Percentiles rank a stretch among this genome's conserved stretches.
Evolutionary conservation across 2,888 invertebrate genomes (phyloP).

Genomic region (Ophion ellenae): DNA sequence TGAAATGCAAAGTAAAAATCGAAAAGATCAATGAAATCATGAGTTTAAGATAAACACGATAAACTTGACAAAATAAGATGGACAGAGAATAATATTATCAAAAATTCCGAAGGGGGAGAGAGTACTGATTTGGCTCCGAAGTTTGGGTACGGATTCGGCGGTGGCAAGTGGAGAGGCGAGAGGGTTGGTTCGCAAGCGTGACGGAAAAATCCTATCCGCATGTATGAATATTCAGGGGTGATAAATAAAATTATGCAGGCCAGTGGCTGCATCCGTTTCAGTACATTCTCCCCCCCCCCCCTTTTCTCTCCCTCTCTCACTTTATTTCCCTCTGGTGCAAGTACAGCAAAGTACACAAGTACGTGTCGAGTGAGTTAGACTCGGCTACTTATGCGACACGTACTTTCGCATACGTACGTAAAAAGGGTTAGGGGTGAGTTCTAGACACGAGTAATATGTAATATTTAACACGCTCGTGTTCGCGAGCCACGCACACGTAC

Average conservation of each 20-base stretch:
- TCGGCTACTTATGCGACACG: slow-evolving; percentile 15
- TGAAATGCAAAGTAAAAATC: not conserved
- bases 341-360: slow-evolving; percentile 8
- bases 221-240: slow-evolving; percentile 76
- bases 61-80: not conserved
- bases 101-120: not conserved
- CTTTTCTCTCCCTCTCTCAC: not conserved
- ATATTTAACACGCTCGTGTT: slow-evolving; percentile 14
- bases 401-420: not conserved
- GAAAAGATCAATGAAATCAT: not conserved
- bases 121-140: slow-evolving; percentile 12
- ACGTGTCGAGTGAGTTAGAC: slow-evolving; percentile 14
- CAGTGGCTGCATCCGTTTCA: slow-evolving; percentile 41
- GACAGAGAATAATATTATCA: not conserved
- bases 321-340: not conserved
- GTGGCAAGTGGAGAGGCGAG: not conserved
- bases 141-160: slow-evolving; percentile 9
- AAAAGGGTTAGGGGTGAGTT: not conserved
- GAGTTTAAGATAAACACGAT: no score
- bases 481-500: not conserved
- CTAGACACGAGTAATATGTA: slow-evolving; percentile 1
- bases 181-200: slow-evolving; percentile 4
- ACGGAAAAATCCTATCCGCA: slow-evolving; percentile 72
- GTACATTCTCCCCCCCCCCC: not conserved
- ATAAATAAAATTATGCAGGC: slow-evolving; percentile 74